Conservation (phyloP, 64 coral and sea anemone species). For the Anthopleura sola region DNA sequence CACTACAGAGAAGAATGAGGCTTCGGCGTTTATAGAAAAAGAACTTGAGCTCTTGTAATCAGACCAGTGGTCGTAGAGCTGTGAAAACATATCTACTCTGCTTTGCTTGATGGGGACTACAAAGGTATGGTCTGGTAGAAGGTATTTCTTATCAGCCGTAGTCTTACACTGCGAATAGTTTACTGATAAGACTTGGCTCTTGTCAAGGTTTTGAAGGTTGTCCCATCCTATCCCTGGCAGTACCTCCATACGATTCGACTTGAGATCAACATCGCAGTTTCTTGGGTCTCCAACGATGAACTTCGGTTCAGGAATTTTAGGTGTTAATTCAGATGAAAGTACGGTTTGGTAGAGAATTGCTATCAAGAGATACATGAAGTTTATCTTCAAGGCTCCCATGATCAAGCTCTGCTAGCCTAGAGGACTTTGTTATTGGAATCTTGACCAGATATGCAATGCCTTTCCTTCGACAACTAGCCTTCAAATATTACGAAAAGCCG, state of each 20-base stretch:
- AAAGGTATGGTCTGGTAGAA: constrained; percentile 58
- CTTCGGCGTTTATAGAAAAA: constrained; percentile 57
- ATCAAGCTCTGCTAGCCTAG: too few relatives aligned
- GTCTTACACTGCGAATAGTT: constrained; percentile 72
- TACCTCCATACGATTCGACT: constrained; percentile 16
- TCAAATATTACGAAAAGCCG: neutral
- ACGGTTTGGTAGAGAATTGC: neutral
- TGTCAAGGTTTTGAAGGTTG: constrained; percentile 68
- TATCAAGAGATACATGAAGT: neutral
- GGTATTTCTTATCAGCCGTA: constrained; percentile 62
- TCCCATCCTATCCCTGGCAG: constrained; percentile 69
- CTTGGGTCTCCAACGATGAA: constrained; percentile 26
- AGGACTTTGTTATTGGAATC: too few relatives aligned
- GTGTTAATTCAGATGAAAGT: neutral
- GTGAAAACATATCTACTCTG: constrained; percentile 62
- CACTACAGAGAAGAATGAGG: constrained; percentile 35
- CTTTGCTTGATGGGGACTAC: constrained; percentile 66
- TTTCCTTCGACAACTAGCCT: neutral
- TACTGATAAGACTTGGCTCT: constrained; percentile 42
- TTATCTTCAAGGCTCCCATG: neutral
- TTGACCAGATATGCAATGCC: neutral
- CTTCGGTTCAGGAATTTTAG: neutral
- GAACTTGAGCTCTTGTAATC: constrained; percentile 48
- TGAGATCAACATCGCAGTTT: constrained; percentile 1
- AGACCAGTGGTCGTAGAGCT: constrained; percentile 56